Base-by-base conservation (phyloP, 2,797 vertebrate species). In the Microcaecilia unicolor region DNA sequence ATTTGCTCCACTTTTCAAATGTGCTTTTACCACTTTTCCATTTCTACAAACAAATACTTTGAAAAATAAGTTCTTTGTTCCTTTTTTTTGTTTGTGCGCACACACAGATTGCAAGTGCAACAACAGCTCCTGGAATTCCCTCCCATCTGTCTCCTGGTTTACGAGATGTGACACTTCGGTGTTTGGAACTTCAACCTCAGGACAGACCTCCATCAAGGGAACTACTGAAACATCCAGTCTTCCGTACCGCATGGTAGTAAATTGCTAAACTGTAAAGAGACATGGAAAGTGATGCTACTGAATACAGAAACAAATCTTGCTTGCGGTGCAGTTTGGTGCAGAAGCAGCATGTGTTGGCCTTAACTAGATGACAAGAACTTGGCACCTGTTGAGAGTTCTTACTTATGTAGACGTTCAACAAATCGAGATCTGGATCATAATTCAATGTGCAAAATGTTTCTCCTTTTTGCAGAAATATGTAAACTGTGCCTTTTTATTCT, bases 31-130 rank as follows among this genome's bases (percentile, higher is more conserved):
- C n/a, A n/a, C n/a, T n/a, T n/a, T n/a, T n/a, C n/a, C n/a, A n/a
- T n/a, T n/a, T n/a, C n/a, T n/a, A n/a, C n/a, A n/a, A n/a, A n/a
- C n/a, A n/a, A n/a, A n/a, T n/a, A n/a, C n/a, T n/a, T n/a, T n/a
- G n/a, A n/a, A n/a, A n/a, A n/a, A n/a, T n/a, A n/a, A n/a, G n/a
- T n/a, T n/a, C n/a, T n/a, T n/a, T n/a, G n/a, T n/a, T n/a, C 5
- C 19, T 44, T 51, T 34, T 5, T 7, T 1, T 60, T 47, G 23
- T 34, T 27, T 50, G 6, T 49, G n/a, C n/a, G n/a, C n/a, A n/a
- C 59, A 92, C n/a, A 28, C 59, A 92, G 90, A 92, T 92, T 30
- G 90, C 90, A 22, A 92, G 89, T 39, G 84, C 90, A 24, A 92
- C 89, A 31, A 85, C 84, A 15, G 87, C 90, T 6, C 90, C 90